Conservation (phyloP, 2,113 vertebrate genomes). For the Isurus oxyrinchus region DNA sequence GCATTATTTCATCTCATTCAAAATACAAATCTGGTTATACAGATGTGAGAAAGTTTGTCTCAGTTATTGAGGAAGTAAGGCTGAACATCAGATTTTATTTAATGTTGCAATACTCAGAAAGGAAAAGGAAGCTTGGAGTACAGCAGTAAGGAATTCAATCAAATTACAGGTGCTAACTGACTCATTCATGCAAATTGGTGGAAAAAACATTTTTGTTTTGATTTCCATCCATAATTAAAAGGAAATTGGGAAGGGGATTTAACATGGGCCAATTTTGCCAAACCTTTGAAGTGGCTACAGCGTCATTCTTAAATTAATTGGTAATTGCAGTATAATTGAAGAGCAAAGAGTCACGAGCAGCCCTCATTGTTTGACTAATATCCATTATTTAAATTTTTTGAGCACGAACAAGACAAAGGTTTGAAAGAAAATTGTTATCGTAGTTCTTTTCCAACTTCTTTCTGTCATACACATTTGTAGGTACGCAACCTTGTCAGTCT, state of each 20-base stretch:
- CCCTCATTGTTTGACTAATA: background rate
- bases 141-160: background rate
- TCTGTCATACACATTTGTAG: background rate
- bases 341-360: background rate
- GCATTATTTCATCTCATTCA: background rate
- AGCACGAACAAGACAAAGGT: background rate
- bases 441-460: background rate
- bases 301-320: background rate
- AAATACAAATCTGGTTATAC: background rate
- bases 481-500: background rate
- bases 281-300: background rate
- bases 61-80: background rate
- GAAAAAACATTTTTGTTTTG: slow-evolving; percentile 4
- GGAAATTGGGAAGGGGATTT: slow-evolving; percentile 6
- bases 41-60: background rate
- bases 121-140: background rate
- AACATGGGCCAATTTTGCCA: background rate
- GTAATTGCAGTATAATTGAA: background rate
- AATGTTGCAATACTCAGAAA: background rate
- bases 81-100: background rate
- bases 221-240: background rate
- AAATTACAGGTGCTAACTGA: slow-evolving; percentile 26
- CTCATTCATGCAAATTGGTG: background rate
- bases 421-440: background rate
- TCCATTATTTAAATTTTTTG: background rate